A percentile compares a stretch with the other conserved stretches of the same genome.
phyloP scores from a whole-genome alignment of 2,113 vertebrate species.

The Tympanuchus pallidicinctus region DNA sequence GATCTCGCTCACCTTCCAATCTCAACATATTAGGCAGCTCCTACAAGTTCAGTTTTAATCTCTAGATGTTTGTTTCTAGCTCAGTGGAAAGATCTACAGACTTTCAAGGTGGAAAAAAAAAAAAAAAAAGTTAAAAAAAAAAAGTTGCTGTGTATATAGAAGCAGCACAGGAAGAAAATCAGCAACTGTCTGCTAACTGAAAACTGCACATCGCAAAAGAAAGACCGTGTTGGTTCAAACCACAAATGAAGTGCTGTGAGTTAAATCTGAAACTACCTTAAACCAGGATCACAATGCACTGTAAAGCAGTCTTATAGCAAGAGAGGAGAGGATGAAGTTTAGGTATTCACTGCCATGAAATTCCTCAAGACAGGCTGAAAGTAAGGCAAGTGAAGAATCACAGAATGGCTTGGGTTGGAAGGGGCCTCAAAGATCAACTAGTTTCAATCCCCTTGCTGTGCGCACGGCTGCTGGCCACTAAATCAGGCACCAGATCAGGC shows the following conservation, averaged over 20 bases:
- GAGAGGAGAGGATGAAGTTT: background rate
- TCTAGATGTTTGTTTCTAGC: background rate
- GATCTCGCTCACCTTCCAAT: background rate
- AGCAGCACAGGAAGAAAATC: background rate
- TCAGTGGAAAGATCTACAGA: background rate
- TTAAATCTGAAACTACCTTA: background rate
- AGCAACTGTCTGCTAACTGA: background rate
- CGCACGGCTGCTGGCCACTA: too few relatives aligned
- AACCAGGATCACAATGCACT: background rate
- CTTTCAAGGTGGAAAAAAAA: background rate
- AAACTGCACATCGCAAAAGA: background rate
- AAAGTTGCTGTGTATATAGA: accelerated
- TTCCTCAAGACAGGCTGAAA: background rate
- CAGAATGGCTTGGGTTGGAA: too few relatives aligned
- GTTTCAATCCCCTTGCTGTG: too few relatives aligned
- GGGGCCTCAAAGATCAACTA: too few relatives aligned
- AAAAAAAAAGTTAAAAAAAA: too few relatives aligned
- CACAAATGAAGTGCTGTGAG: background rate
- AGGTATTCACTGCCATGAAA: background rate
- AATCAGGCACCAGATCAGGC: too few relatives aligned
- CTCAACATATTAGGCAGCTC: background rate
- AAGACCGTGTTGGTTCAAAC: background rate
- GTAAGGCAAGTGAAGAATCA: background rate
- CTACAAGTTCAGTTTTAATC: background rate
- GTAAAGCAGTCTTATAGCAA: background rate